Evolutionary conservation across 2,797 vertebrate species (phyloP).

Genomic region (Rhinoraja longicauda): DNA sequence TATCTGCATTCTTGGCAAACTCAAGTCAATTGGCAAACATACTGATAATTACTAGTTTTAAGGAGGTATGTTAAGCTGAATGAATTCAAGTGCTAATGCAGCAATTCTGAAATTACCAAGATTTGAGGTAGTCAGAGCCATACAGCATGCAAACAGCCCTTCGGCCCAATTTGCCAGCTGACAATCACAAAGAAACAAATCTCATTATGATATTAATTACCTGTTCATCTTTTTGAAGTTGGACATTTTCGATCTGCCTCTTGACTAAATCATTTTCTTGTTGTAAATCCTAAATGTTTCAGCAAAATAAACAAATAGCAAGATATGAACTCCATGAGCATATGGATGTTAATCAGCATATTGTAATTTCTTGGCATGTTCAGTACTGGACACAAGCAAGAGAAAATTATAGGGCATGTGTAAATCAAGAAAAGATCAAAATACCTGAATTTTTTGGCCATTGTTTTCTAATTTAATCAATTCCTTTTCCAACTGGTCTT

Average conservation of each 20-base stretch:
- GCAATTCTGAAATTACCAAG: background rate
- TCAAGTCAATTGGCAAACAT: background rate
- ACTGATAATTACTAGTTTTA: background rate
- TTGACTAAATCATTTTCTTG: constrained; percentile 76
- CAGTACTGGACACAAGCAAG: background rate
- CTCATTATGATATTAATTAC: constrained; percentile 58
- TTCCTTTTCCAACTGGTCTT: constrained; percentile 27
- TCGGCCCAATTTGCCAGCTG: background rate
- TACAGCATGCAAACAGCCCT: no score
- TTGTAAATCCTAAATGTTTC: constrained; percentile 75
- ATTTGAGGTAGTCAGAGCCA: background rate
- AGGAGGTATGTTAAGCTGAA: background rate
- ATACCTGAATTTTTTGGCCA: constrained; percentile 14
- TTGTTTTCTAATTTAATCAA: background rate
- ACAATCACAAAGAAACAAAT: constrained; percentile 45
- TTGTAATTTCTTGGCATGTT: background rate
- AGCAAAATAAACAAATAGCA: constrained; percentile 64
- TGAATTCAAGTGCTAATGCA: background rate
- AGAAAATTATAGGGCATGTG: background rate
- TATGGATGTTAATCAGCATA: background rate
- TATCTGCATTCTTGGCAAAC: background rate
- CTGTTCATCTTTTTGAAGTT: constrained; percentile 73
- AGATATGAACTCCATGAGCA: background rate
- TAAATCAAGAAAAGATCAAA: background rate
- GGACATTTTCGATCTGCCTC: constrained; percentile 74